phyloP scores from a whole-genome alignment of 2,888 invertebrate genomes.

The Selenia dentaria region DNA sequence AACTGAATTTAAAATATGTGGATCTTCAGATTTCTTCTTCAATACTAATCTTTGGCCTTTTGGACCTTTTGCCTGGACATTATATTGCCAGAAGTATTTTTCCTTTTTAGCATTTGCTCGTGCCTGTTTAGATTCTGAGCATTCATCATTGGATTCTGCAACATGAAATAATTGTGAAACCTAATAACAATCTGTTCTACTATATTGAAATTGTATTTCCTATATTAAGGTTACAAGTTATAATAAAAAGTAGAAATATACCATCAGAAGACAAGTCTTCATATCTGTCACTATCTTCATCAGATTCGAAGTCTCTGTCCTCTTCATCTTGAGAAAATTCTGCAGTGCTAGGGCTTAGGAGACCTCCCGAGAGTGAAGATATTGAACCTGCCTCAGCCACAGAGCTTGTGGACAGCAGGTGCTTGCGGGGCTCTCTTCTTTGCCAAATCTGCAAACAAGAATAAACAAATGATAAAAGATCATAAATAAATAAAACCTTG shows the following conservation, averaged over 20 bases:
- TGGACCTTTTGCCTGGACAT: constrained; percentile 98
- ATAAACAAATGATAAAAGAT: no score
- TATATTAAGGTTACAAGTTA: no score
- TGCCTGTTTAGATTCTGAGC: constrained; percentile 75
- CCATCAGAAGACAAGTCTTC: constrained; percentile 94
- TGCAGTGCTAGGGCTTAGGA: constrained; percentile 92
- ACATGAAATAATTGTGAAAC: constrained; percentile 18
- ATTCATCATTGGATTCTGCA: constrained; percentile 88
- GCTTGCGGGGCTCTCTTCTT: constrained; percentile 93
- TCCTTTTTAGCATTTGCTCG: constrained; percentile 87
- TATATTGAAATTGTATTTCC: no score
- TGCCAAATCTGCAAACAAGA: constrained; percentile 89
- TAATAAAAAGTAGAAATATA: no score
- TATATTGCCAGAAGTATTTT: constrained; percentile 98
- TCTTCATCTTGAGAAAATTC: constrained; percentile 93
- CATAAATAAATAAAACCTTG: no score
- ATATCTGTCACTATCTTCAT: constrained; percentile 94
- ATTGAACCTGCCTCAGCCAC: constrained; percentile 93
- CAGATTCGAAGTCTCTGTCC: constrained; percentile 88
- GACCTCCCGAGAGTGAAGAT: constrained; percentile 92
- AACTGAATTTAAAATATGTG: constrained; percentile 94
- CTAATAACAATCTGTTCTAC: no score
- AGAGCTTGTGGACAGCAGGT: constrained; percentile 93
- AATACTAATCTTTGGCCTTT: constrained; percentile 96
- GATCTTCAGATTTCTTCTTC: constrained; percentile 94